Base-by-base conservation (phyloP, 2,113 vertebrate species). In the Erythrocebus patas region DNA sequence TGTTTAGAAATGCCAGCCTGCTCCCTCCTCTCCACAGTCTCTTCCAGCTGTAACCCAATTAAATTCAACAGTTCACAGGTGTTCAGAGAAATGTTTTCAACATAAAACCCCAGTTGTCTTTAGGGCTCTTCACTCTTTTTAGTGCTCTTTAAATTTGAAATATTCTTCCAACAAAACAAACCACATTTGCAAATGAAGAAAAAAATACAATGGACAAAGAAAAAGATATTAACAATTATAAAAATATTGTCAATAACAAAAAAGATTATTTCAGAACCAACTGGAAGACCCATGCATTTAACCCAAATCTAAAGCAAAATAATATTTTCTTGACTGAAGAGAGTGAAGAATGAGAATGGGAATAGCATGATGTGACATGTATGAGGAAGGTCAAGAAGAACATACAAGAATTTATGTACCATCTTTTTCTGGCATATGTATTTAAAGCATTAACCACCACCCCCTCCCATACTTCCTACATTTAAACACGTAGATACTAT, bases 51-150 rank as follows among this genome's bases (percentile, higher is more conserved):
- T 92, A 98, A 90, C 38, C 76, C 95, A 95, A 80, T 95, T 98
- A 97, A 97, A 96, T 80, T 89, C 94, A 97, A 68, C 40, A 88
- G 84, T 76, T 98, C 96, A 89, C 94, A 98, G 91, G 91, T 96
- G 92, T 96, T 97, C 95, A 81, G 11, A 93, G 35, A 95, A 98
- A 89, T 48, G 6, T 61, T 95, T 97, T 52, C 22, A 91, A 95
- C 38, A 96, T 40, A 98, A 98, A 98, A 59, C 0, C 40, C 80
- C 25, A 48, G 78, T 96, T 96, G n/a, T 96, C 8, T 93, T 97
- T 68, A 96, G 48, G 30, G 14, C 91, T 95, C 70, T 89, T 95
- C 68, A 89, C 25, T 27, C 40, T 96, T 97, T 97, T 92, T 38
- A 94, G 59, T 35, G 3, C 2, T 96, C 40, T 97, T 96, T 93